Conservation (phyloP, 2,113 vertebrate species). For the Rutilus rutilus region DNA sequence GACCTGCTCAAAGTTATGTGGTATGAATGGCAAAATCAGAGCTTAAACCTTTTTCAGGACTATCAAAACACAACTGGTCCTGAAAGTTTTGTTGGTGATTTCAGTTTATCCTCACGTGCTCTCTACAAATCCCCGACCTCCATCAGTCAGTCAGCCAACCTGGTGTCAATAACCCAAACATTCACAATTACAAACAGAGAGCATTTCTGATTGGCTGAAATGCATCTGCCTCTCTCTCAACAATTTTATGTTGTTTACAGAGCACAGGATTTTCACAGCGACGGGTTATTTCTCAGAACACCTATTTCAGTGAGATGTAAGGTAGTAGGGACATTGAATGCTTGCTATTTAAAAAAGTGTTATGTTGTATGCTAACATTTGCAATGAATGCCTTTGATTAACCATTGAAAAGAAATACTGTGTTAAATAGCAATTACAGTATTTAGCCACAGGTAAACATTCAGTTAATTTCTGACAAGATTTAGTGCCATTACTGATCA, state of each 20-base stretch:
- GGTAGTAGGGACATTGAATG: not conserved
- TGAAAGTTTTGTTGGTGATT: not conserved
- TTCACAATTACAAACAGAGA: not conserved
- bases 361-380: not conserved
- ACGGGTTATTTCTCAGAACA: not conserved
- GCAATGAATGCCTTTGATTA: not conserved
- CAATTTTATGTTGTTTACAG: not conserved
- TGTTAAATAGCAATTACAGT: not conserved
- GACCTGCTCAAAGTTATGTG: constrained; percentile 22
- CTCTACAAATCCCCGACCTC: not conserved
- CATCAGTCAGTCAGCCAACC: not conserved
- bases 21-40: constrained; percentile 29
- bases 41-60: constrained; percentile 19
- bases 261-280: not conserved
- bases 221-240: not conserved
- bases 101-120: not conserved
- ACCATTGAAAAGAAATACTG: not conserved
- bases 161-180: not conserved
- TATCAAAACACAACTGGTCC: constrained; percentile 11
- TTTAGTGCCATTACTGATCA: not conserved
- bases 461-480: not conserved
- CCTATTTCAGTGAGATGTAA: not conserved
- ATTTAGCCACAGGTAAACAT: constrained; percentile 1
- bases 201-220: not conserved
- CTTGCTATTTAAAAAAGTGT: not conserved